phyloP scores from a whole-genome alignment of 2,113 vertebrate genomes.

The Pomatorhinus ruficollis region DNA sequence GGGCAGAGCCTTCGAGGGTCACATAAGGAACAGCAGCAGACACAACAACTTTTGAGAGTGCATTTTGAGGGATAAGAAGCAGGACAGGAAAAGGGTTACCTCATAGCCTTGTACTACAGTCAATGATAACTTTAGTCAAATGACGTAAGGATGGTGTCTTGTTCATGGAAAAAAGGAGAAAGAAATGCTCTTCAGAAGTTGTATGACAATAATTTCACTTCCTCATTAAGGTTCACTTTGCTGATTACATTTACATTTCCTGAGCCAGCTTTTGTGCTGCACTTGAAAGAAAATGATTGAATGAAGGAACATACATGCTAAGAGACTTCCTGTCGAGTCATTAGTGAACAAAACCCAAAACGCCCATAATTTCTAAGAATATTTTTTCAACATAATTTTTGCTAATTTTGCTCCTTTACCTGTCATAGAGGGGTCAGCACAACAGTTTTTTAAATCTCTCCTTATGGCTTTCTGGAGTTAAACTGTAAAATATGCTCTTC shows the following conservation, averaged over 20 bases:
- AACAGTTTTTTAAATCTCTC: not conserved
- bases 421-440: not conserved
- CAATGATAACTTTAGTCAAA: not conserved
- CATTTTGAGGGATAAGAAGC: not conserved
- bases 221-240: not conserved
- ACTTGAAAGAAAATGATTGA: not conserved
- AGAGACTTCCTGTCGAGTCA: not conserved
- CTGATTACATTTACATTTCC: not conserved
- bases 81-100: not conserved
- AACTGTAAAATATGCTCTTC: not conserved
- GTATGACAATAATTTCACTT: not conserved
- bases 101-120: not conserved
- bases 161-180: not conserved
- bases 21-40: not conserved
- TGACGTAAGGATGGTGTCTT: not conserved
- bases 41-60: rapidly evolving
- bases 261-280: not conserved
- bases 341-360: not conserved
- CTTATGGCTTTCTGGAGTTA: not conserved
- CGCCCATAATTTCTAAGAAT: not conserved
- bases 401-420: not conserved
- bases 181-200: not conserved
- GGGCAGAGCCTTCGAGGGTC: not conserved
- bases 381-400: not conserved
- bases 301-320: not conserved